Conservation (phyloP, 2,113 vertebrate genomes). For the Cichladusa arquata region DNA sequence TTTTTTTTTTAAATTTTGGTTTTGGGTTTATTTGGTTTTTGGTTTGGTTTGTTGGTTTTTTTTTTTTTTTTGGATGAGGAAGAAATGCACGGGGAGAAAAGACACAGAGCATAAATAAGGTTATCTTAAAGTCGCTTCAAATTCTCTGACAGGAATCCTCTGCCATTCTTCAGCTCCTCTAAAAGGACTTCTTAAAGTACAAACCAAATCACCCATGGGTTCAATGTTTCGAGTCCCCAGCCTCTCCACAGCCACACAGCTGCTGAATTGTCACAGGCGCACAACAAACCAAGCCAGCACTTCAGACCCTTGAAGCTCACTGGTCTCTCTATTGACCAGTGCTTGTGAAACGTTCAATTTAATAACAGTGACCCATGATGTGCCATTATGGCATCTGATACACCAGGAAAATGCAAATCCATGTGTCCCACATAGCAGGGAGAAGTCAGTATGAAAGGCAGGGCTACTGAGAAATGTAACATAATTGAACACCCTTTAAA, state of each 20-base stretch:
- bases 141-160: background rate
- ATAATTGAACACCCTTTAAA: conserved; percentile 32
- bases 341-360: background rate
- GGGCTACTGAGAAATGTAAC: background rate
- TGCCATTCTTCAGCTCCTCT: background rate
- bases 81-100: background rate
- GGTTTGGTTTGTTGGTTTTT: no score
- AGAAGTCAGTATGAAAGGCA: background rate
- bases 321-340: background rate
- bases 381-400: background rate
- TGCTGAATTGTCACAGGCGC: background rate
- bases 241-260: background rate
- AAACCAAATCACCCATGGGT: background rate
- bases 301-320: background rate
- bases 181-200: background rate
- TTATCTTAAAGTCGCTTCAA: background rate
- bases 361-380: background rate
- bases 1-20: background rate
- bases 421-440: fast-evolving
- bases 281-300: background rate
- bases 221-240: background rate
- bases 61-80: background rate
- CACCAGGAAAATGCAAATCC: background rate
- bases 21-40: no score
- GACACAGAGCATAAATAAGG: background rate